Evolutionary conservation across 2,113 vertebrate genomes (phyloP).

Genomic region (Hydrochoerus hydrochaeris): DNA sequence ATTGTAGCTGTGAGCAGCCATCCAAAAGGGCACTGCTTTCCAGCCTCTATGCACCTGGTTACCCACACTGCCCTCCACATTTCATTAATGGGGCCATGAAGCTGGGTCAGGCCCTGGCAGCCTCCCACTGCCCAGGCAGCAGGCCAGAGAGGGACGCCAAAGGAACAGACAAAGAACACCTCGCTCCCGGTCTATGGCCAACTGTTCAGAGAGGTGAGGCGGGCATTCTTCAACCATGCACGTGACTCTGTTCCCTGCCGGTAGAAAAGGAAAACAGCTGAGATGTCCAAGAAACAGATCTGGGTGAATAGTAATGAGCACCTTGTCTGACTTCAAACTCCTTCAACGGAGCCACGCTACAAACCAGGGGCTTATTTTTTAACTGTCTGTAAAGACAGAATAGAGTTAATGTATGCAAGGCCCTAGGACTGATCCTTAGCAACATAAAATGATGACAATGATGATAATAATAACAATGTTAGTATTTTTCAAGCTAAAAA

Average conservation of each 20-base stretch:
- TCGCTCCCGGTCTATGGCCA: conserved; percentile 64
- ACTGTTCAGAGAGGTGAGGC: conserved; percentile 46
- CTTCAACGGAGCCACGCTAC: conserved; percentile 44
- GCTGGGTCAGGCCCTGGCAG: conserved; percentile 52
- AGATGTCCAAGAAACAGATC: conserved; percentile 69
- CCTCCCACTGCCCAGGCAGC: not conserved
- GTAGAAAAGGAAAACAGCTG: conserved; percentile 57
- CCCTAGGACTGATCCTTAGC: not conserved
- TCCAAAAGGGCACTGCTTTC: not conserved
- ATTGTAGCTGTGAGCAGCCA: not conserved
- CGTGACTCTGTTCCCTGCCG: conserved; percentile 39
- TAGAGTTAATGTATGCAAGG: not conserved
- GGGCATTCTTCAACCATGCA: conserved; percentile 48
- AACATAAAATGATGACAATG: not conserved
- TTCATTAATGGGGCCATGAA: conserved; percentile 53
- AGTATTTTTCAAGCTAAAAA: conserved; percentile 28
- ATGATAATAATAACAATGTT: not conserved
- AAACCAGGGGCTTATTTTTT: conserved; percentile 50
- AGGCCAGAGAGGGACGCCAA: conserved; percentile 59
- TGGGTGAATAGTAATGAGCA: conserved; percentile 53
- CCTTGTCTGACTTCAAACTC: conserved; percentile 46
- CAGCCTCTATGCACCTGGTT: not conserved
- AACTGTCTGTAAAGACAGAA: conserved; percentile 25
- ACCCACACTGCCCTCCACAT: conserved; percentile 8
- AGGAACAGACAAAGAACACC: conserved; percentile 62